A percentile compares a stretch with the other conserved stretches of the same genome.
Conservation (phyloP, 2,888 invertebrate genomes). For the Ormyrus rosae region DNA sequence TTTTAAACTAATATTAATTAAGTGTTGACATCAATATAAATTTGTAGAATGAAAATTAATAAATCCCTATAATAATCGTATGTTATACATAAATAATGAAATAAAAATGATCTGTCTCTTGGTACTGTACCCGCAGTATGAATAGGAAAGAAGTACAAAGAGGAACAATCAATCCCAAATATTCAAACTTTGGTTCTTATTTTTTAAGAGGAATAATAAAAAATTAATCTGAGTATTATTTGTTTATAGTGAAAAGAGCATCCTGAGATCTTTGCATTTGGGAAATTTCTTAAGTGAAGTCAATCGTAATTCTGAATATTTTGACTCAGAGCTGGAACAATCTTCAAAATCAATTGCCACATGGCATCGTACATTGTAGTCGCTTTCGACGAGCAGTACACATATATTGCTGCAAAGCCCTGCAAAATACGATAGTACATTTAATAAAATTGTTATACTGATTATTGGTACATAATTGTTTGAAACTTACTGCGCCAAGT, state of each 20-base stretch:
- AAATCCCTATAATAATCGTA: too few relatives aligned
- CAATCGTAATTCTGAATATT: neutral
- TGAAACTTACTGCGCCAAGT: neutral
- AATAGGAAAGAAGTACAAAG: too few relatives aligned
- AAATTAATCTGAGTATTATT: neutral
- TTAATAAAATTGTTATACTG: neutral
- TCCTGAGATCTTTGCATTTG: neutral
- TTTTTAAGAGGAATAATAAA: too few relatives aligned
- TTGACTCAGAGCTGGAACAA: neutral
- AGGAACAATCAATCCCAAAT: too few relatives aligned
- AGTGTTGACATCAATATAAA: too few relatives aligned
- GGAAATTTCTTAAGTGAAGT: neutral
- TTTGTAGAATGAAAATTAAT: too few relatives aligned
- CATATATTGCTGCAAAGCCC: conserved; percentile 3
- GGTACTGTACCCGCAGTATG: too few relatives aligned
- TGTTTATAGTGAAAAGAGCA: conserved; percentile 18
- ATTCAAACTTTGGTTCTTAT: too few relatives aligned
- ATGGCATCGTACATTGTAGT: neutral
- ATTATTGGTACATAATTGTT: neutral
- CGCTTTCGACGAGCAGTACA: neutral
- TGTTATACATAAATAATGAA: too few relatives aligned
- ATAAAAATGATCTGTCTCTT: too few relatives aligned
- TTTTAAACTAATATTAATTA: too few relatives aligned
- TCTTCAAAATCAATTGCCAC: neutral
- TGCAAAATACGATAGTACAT: neutral